phyloP scores from a whole-genome alignment of 2,113 vertebrate species.

The Aegithalos caudatus region DNA sequence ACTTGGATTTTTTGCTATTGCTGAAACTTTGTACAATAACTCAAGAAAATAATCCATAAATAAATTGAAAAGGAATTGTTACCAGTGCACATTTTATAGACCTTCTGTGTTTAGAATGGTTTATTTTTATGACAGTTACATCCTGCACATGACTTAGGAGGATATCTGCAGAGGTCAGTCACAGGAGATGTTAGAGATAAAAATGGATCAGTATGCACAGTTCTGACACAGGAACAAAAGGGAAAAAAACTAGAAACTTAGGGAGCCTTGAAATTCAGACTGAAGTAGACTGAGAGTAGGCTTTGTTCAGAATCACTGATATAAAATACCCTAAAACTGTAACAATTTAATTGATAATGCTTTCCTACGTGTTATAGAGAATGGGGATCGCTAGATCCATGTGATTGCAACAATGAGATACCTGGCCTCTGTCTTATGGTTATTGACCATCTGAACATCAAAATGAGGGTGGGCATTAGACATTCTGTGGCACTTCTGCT shows the following conservation, averaged over 20 bases:
- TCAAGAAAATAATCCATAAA: not conserved
- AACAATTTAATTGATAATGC: not conserved
- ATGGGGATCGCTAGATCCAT: not conserved
- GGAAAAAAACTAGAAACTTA: not conserved
- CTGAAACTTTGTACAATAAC: not conserved
- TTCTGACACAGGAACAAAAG: not conserved
- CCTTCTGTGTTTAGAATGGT: not conserved
- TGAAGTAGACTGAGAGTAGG: not conserved
- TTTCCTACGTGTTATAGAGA: not conserved
- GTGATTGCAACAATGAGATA: not conserved
- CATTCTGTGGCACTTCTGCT: not conserved
- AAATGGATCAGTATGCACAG: not conserved
- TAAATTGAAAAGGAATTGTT: not conserved
- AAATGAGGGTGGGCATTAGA: not conserved
- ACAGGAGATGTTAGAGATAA: not conserved
- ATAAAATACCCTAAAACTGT: not conserved
- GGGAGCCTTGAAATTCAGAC: not conserved
- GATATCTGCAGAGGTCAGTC: not conserved
- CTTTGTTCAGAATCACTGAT: not conserved
- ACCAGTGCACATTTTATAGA: not conserved
- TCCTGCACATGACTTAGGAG: not conserved
- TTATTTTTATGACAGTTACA: not conserved
- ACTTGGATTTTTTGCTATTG: not conserved
- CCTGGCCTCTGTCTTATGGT: not conserved
- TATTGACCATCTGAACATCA: not conserved